Evolutionary conservation across 2,113 vertebrate species (phyloP).

Genomic region (Chaetodon trifascialis): DNA sequence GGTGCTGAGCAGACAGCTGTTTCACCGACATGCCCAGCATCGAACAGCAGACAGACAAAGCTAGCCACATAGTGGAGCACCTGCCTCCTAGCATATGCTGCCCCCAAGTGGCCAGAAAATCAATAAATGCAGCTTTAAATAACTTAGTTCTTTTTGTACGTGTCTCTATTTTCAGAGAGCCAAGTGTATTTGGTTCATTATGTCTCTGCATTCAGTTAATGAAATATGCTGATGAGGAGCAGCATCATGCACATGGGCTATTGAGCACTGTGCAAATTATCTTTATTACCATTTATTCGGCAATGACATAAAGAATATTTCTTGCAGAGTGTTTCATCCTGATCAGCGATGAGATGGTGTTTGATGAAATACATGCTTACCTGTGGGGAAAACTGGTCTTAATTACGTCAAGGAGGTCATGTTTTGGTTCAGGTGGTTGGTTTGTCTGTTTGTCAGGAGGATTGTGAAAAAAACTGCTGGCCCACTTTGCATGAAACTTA

Average conservation of each 20-base stretch:
- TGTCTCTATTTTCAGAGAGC: conserved; percentile 6
- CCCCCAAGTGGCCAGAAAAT: background rate
- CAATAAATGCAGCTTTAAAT: background rate
- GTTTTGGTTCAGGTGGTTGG: no score
- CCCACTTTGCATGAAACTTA: no score
- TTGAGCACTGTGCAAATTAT: conserved; percentile 47
- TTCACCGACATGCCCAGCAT: background rate
- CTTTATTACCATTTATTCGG: conserved; percentile 15
- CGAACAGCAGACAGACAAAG: background rate
- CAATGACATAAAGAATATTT: conserved; percentile 14
- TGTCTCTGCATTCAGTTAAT: conserved; percentile 47
- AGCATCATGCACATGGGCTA: conserved; percentile 49
- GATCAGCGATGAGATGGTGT: background rate
- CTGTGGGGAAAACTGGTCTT: no score
- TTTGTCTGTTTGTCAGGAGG: no score
- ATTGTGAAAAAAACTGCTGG: no score
- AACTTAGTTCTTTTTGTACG: background rate
- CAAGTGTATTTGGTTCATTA: conserved; percentile 39
- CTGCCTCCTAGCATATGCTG: no score
- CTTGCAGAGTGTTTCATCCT: background rate
- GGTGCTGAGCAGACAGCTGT: background rate
- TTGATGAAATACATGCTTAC: background rate
- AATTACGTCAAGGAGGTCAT: no score
- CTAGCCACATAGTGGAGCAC: background rate
- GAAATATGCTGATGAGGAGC: conserved; percentile 55